These are phyloP conservation scores for Orcinus orca DNA, from an alignment of 2,113 vertebrate genomes.

Conservation along the genomic window DNA sequence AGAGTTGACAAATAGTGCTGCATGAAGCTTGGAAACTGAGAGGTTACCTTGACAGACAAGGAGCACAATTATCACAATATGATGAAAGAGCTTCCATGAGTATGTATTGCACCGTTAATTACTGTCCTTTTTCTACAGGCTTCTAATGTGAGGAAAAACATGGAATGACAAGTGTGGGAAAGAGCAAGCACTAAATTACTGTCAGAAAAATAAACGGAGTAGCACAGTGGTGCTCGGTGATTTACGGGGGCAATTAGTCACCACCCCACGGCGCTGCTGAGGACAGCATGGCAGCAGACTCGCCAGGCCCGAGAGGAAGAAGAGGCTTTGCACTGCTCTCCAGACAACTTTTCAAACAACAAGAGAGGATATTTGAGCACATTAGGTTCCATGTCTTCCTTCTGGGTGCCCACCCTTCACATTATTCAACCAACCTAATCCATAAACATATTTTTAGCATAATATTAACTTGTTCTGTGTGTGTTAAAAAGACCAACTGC, in stretches of 20 bases:
- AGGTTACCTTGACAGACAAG: conserved; percentile 98
- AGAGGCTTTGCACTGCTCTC: conserved; percentile 65
- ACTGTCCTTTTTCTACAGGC: conserved; percentile 98
- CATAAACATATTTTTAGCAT: neutral
- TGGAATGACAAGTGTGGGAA: conserved; percentile 99
- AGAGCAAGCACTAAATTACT: conserved; percentile 99
- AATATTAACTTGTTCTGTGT: neutral
- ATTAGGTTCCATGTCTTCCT: neutral
- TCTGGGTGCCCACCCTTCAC: neutral
- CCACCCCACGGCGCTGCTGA: conserved; percentile 94
- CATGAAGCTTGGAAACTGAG: conserved; percentile 86
- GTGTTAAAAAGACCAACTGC: neutral
- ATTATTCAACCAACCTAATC: neutral
- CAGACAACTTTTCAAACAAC: conserved; percentile 82
- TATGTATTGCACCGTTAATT: conserved; percentile 96
- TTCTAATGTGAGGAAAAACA: conserved; percentile 99
- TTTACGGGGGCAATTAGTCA: conserved; percentile 99
- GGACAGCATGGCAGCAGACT: conserved; percentile 88
- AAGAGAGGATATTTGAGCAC: conserved; percentile 63
- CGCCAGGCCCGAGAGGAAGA: conserved; percentile 80
- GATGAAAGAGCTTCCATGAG: conserved; percentile 97
- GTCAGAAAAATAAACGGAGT: conserved; percentile 99
- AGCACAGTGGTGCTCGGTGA: conserved; percentile 90
- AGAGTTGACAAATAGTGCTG: conserved; percentile 94
- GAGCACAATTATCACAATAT: conserved; percentile 99